Conservation (phyloP, 2,797 vertebrate genomes). For the Onychomys arenicola region DNA sequence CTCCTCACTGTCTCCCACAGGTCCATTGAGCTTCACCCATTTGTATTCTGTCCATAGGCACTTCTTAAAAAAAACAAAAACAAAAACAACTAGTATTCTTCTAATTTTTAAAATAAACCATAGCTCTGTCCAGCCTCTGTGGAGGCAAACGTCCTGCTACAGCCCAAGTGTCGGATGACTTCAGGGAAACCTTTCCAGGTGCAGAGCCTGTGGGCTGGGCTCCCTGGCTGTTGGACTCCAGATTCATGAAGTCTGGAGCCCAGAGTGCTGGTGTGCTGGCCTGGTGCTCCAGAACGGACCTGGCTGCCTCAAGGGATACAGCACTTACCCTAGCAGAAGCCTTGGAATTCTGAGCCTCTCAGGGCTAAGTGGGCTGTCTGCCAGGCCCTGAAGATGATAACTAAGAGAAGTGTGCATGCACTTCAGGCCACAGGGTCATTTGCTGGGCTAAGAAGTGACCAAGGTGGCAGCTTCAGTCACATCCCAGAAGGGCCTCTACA, state of each 20-base stretch:
- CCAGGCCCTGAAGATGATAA: accelerated
- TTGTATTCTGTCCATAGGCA: background rate
- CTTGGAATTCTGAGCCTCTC: accelerated
- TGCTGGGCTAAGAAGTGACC: accelerated
- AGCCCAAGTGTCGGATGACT: accelerated
- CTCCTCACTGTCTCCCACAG: background rate
- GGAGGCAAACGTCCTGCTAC: accelerated
- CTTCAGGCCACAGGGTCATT: accelerated
- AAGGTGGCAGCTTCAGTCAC: background rate
- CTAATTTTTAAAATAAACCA: background rate
- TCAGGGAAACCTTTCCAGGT: background rate
- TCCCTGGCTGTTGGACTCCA: background rate
- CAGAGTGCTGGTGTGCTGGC: background rate
- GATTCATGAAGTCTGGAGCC: background rate
- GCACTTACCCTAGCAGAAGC: background rate
- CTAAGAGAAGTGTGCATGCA: accelerated
- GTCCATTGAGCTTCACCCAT: background rate
- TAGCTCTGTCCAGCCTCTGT: background rate
- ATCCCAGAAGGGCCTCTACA: accelerated
- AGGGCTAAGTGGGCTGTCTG: background rate
- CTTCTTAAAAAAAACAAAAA: background rate
- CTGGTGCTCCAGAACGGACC: accelerated
- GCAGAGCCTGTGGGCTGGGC: background rate
- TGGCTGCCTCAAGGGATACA: accelerated
- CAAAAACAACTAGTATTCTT: background rate